A percentile compares a stretch with the other conserved stretches of the same genome.
phyloP scores from a whole-genome alignment of 2,888 invertebrate species.

The Abrostola triplasia region DNA sequence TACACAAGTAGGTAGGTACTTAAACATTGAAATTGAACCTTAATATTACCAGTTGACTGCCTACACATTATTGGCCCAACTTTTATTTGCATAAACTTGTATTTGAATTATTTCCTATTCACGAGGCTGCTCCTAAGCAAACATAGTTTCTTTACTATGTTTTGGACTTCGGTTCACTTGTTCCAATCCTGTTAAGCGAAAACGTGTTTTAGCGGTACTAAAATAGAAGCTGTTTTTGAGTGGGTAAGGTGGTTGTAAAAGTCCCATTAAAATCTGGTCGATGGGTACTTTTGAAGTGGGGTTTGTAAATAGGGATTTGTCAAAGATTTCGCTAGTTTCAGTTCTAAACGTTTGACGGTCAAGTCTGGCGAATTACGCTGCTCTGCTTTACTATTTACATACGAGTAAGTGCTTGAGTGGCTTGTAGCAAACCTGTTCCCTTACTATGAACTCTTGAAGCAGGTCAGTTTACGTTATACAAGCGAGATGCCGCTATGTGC shows the following conservation, averaged over 20 bases:
- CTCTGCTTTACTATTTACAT: background rate
- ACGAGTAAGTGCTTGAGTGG: background rate
- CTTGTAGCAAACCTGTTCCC: background rate
- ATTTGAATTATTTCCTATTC: conserved; percentile 44
- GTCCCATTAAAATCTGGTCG: conserved; percentile 27
- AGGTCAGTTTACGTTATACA: no score
- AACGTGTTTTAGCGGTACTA: conserved; percentile 5
- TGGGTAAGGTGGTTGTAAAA: background rate
- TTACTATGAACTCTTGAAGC: background rate
- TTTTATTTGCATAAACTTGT: conserved; percentile 46
- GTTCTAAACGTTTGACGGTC: conserved; percentile 1
- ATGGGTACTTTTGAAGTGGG: conserved; percentile 20
- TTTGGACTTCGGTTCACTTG: conserved; percentile 17
- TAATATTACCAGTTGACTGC: conserved; percentile 12
- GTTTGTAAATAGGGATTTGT: conserved; percentile 27
- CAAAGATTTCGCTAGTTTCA: conserved; percentile 30
- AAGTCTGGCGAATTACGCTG: conserved; percentile 1
- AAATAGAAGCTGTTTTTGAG: conserved; percentile 2
- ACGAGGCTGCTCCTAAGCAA: conserved; percentile 50
- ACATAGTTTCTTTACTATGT: conserved; percentile 36
- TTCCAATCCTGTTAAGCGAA: conserved; percentile 5
- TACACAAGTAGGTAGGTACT: no score
- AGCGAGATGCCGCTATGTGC: no score
- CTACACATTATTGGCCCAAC: conserved; percentile 20
- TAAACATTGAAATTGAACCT: conserved; percentile 4